Evolutionary conservation across 2,113 vertebrate genomes (phyloP).

Genomic region (Callithrix jacchus): DNA sequence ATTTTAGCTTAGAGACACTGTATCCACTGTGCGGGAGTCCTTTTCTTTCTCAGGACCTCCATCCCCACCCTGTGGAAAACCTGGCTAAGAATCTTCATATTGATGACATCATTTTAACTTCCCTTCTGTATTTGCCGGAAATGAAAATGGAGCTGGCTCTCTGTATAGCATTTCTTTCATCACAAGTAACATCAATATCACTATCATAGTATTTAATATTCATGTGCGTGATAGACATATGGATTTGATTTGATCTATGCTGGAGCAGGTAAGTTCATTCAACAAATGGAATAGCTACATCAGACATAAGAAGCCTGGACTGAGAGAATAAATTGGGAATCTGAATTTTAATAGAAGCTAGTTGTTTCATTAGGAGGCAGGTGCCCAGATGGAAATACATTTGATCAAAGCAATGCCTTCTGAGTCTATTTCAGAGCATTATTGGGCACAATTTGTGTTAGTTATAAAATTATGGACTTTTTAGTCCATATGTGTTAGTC

Average conservation of each 20-base stretch:
- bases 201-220: not conserved
- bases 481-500: not conserved
- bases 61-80: not conserved
- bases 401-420: not conserved
- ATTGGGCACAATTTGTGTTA: not conserved
- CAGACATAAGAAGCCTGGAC: not conserved
- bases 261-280: not conserved
- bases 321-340: not conserved
- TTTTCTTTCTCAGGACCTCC: not conserved
- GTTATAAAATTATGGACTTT: not conserved
- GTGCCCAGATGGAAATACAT: not conserved
- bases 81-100: not conserved
- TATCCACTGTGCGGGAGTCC: not conserved
- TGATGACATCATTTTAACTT: not conserved
- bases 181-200: conserved; percentile 38
- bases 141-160: not conserved
- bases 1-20: not conserved
- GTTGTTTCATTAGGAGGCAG: not conserved
- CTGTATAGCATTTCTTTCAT: not conserved
- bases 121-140: not conserved
- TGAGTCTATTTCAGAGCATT: not conserved
- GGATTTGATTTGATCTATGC: not conserved
- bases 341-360: not conserved
- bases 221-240: not conserved
- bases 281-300: conserved; percentile 4